phyloP scores from a whole-genome alignment of 2,113 vertebrate species.

The Gorsachius goisagi region DNA sequence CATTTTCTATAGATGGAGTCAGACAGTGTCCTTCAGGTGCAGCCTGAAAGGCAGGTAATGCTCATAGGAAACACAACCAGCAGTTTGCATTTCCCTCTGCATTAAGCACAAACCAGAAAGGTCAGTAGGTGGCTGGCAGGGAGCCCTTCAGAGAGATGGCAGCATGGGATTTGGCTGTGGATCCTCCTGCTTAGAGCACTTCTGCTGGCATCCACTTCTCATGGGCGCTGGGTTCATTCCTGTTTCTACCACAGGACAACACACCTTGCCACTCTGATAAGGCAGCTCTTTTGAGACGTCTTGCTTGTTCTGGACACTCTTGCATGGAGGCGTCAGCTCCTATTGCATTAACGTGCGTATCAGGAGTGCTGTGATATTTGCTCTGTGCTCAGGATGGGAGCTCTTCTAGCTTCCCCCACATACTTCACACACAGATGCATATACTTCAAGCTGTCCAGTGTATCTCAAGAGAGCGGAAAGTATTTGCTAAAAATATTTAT shows the following conservation, averaged over 20 bases:
- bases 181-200: accelerated
- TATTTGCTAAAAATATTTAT: slow-evolving; percentile 53
- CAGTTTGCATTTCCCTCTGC: background rate
- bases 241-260: background rate
- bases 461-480: slow-evolving; percentile 28
- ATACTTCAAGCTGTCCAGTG: background rate
- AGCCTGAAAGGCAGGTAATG: background rate
- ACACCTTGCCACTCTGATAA: background rate
- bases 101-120: background rate
- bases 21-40: background rate
- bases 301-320: background rate
- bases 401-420: background rate
- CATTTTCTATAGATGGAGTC: background rate
- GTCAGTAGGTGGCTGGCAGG: background rate
- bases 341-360: accelerated
- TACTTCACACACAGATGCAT: background rate
- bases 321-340: background rate
- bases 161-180: accelerated
- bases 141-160: background rate
- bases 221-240: background rate
- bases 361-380: background rate
- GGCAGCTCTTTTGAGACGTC: background rate
- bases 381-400: background rate
- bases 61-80: background rate
- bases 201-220: background rate